phyloP scores from a whole-genome alignment of 2,888 invertebrate genomes.

The Cinara cedri region DNA sequence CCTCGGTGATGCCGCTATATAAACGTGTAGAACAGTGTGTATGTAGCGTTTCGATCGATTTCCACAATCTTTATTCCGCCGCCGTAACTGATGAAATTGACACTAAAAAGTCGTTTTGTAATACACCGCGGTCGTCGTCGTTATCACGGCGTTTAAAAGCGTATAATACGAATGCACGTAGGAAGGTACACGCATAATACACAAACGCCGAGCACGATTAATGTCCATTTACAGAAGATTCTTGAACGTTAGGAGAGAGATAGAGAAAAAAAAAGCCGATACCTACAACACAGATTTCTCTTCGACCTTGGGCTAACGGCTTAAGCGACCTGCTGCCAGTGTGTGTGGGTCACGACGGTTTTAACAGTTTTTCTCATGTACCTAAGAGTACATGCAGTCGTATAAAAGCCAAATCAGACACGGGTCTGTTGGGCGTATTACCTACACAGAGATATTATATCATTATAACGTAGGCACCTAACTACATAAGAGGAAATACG shows the following conservation, averaged over 20 bases:
- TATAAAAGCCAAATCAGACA: background rate
- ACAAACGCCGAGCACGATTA: conserved; percentile 36
- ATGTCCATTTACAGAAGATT: conserved; percentile 44
- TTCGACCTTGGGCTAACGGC: conserved; percentile 33
- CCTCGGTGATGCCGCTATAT: no score
- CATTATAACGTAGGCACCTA: no score
- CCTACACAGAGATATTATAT: no score
- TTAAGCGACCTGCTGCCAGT: background rate
- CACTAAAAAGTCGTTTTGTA: conserved; percentile 25
- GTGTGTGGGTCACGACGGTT: conserved; percentile 36
- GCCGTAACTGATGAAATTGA: background rate
- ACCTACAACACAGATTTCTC: conserved; percentile 32
- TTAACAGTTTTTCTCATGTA: background rate
- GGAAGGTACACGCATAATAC: background rate
- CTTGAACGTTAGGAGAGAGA: background rate
- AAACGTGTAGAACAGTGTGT: background rate
- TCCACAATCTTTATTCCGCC: background rate
- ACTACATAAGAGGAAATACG: no score
- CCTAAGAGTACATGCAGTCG: background rate
- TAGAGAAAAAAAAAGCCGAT: background rate
- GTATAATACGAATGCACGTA: background rate
- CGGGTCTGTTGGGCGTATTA: no score
- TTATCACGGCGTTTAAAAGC: conserved; percentile 4
- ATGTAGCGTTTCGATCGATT: background rate
- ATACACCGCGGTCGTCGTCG: background rate